Base-by-base conservation (phyloP, 2,797 vertebrate species). In the Pelobates cultripes region DNA sequence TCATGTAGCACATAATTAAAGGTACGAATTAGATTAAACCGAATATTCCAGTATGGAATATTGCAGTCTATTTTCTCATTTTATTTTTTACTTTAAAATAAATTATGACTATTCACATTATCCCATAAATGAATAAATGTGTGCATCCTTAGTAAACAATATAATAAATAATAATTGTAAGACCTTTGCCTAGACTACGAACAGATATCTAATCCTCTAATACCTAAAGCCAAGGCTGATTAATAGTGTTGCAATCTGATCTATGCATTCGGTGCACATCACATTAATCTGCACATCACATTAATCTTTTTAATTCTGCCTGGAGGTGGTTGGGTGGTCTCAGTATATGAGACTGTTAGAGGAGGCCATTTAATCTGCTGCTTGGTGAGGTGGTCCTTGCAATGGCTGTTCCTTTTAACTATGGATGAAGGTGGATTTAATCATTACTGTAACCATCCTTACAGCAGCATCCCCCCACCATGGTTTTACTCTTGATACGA, bases 161-260 rank as follows among this genome's bases (percentile, higher is more conserved):
- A 79, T 53, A 7, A 17, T 28, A 28, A 55, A 7, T n/a, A 70
- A 43, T 60, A 73, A 63, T 42, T 76, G 43, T 14, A 43, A 40
- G 80, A 63, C 68, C 67, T 28, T 70, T 64, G 67, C 57, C 57
- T 7, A 75, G 73, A 69, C 72, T 45, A 63, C 51, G 45, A 61
- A 60, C 75, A 55, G 60, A 77, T 61, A 67, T 72, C 70, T 77
- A 82, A 82, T 82, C 80, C 63, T 77, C 80, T 82, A 72, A 77
- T 42, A 69, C 43, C 14, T n/a, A 45, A 44, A 71, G 41, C 51
- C 73, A 51, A 44, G 9, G 7, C 53, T 75, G 79, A 81, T 81
- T 81, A 75, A 28, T 28, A 28, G 28, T 28, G 28, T 28, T 28
- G 28, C 28, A 28, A 41, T 47, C 73, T 76, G 68, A 78, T 70